These are phyloP conservation scores for Microcebus jonahi DNA, from an alignment of 2,113 vertebrate genomes.

Conservation along the genomic window DNA sequence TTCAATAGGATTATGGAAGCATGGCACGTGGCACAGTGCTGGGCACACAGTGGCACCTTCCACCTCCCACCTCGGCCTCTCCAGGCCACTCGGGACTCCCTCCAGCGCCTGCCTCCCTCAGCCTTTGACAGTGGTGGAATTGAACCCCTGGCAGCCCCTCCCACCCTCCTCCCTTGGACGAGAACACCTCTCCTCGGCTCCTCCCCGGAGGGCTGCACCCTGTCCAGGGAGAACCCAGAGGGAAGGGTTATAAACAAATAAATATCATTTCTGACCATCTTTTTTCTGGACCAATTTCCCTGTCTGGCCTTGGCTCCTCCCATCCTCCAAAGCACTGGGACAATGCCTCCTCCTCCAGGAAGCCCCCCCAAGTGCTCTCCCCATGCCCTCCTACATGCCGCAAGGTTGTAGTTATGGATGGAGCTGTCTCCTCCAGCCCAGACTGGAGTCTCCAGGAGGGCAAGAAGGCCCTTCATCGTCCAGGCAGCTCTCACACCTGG, in stretches of 20 bases:
- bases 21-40: rapidly evolving
- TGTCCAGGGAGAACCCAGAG: not conserved
- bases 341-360: constrained; percentile 15
- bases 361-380: not conserved
- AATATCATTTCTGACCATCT: not conserved
- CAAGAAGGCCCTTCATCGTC: not conserved
- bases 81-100: not conserved
- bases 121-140: not conserved
- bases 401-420: not conserved
- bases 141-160: not conserved
- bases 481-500: not conserved
- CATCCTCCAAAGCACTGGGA: not conserved
- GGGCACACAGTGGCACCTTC: not conserved
- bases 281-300: not conserved
- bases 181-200: not conserved
- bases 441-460: not conserved
- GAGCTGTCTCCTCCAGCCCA: not conserved
- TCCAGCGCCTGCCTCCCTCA: not conserved
- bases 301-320: not conserved
- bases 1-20: rapidly evolving
- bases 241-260: not conserved
- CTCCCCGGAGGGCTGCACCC: not conserved
- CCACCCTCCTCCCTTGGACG: not conserved
- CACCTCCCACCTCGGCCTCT: not conserved
- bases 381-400: not conserved